phyloP scores from a whole-genome alignment of 2,113 vertebrate genomes.

The Steatornis caripensis region DNA sequence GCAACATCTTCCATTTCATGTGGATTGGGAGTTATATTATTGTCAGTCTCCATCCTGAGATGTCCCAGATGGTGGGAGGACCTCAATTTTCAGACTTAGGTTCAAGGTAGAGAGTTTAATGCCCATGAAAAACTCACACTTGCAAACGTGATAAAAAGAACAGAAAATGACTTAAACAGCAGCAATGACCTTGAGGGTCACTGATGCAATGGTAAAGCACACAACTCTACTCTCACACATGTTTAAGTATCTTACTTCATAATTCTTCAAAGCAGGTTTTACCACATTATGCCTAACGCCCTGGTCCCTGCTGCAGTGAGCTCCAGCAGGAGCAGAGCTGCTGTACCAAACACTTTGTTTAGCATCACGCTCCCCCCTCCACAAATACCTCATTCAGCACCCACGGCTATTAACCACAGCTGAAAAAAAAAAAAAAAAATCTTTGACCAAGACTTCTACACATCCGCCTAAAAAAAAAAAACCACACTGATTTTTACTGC shows the following conservation, averaged over 20 bases:
- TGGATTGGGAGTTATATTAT: too few relatives aligned
- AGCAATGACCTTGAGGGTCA: not conserved
- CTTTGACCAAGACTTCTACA: slow-evolving; percentile 5
- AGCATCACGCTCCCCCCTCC: not conserved
- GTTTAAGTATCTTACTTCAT: not conserved
- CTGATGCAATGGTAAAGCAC: not conserved
- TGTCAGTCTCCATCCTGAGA: not conserved
- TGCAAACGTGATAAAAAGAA: not conserved
- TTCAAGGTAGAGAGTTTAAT: not conserved
- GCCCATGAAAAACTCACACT: not conserved
- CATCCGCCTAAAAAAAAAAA: slow-evolving; percentile 4
- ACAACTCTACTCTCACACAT: not conserved
- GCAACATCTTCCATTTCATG: not conserved
- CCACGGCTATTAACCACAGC: not conserved
- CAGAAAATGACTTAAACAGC: not conserved
- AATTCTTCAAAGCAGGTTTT: not conserved
- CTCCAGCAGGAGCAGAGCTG: not conserved
- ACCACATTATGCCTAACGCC: not conserved
- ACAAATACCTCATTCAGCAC: not conserved
- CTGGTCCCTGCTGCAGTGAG: not conserved
- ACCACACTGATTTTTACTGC: not conserved
- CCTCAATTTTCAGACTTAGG: not conserved
- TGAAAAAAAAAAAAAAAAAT: not conserved
- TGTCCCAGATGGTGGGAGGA: not conserved
- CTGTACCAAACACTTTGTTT: not conserved